A percentile compares a stretch with the other conserved stretches of the same genome.
These are phyloP conservation scores for Myodes glareolus DNA, from an alignment of 2,113 vertebrate genomes.

Conservation along the genomic window DNA sequence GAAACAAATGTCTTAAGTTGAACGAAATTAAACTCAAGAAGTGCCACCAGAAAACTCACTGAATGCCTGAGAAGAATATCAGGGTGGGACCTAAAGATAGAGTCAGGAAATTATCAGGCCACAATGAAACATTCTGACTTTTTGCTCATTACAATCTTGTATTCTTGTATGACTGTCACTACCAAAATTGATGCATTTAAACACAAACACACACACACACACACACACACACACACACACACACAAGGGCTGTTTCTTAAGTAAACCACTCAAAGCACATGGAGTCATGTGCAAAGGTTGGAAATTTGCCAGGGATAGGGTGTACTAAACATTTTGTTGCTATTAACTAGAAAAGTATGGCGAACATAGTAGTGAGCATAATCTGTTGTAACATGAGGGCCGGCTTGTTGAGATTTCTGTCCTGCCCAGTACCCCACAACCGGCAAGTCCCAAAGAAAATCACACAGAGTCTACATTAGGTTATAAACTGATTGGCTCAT, in stretches of 20 bases:
- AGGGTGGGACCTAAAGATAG: not conserved
- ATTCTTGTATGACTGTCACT: not conserved
- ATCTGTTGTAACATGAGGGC: conserved; percentile 25
- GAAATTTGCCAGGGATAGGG: not conserved
- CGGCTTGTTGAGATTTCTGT: no score
- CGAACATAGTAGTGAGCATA: not conserved
- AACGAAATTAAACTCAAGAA: not conserved
- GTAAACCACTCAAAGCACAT: not conserved
- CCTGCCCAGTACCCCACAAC: no score
- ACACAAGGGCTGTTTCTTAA: not conserved
- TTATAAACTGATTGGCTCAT: no score
- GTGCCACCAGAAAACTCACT: not conserved
- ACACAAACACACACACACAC: no score
- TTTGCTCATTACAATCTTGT: not conserved
- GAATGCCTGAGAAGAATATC: not conserved
- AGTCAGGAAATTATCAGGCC: not conserved
- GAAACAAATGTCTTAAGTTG: conserved; percentile 33
- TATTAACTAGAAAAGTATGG: conserved; percentile 33
- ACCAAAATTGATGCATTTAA: not conserved
- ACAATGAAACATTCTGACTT: not conserved
- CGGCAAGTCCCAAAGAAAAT: no score
- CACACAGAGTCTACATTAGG: no score
- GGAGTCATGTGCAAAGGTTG: not conserved
- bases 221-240: no score
- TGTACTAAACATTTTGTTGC: not conserved